These are phyloP conservation scores for Scaptodrosophila lebanonensis DNA, from an alignment of 1,140 invertebrate genomes.

Conservation along the genomic window DNA sequence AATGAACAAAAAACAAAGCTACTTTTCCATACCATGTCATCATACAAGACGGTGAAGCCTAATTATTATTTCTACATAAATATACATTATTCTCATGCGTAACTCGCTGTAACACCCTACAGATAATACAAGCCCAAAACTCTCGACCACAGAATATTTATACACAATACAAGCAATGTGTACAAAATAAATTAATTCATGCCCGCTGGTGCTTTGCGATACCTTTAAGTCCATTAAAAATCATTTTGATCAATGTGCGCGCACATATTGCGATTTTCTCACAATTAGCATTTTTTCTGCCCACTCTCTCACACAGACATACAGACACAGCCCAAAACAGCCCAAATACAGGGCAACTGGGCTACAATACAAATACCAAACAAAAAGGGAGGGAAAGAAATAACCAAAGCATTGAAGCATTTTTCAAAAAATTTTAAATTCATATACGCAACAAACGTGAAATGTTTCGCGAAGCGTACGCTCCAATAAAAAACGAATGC, in stretches of 20 bases:
- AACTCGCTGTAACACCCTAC: slow-evolving; percentile 12
- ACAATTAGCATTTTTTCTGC: slow-evolving; percentile 65
- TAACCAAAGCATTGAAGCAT: slow-evolving; percentile 58
- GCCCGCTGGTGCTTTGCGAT: slow-evolving; percentile 35
- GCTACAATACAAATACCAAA: background rate
- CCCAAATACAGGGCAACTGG: slow-evolving; percentile 15
- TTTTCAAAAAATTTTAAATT: slow-evolving; percentile 75
- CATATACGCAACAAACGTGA: slow-evolving; percentile 74
- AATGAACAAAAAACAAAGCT: no score
- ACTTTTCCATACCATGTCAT: no score
- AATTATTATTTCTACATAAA: no score
- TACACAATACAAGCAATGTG: slow-evolving; percentile 18
- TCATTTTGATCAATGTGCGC: slow-evolving; percentile 62
- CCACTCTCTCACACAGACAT: background rate
- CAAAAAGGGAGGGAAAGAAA: background rate
- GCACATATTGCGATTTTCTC: slow-evolving; percentile 68
- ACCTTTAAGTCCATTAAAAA: slow-evolving; percentile 70
- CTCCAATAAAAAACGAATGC: slow-evolving; percentile 63
- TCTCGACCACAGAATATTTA: slow-evolving; percentile 7
- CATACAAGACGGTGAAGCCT: no score
- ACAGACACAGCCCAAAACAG: slow-evolving; percentile 9
- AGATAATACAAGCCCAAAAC: slow-evolving; percentile 8
- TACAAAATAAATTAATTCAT: slow-evolving; percentile 49
- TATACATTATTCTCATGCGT: no score
- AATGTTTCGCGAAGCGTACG: slow-evolving; percentile 73